These are phyloP conservation scores for Empis livida DNA, from an alignment of 2,888 invertebrate genomes.

Conservation along the genomic window DNA sequence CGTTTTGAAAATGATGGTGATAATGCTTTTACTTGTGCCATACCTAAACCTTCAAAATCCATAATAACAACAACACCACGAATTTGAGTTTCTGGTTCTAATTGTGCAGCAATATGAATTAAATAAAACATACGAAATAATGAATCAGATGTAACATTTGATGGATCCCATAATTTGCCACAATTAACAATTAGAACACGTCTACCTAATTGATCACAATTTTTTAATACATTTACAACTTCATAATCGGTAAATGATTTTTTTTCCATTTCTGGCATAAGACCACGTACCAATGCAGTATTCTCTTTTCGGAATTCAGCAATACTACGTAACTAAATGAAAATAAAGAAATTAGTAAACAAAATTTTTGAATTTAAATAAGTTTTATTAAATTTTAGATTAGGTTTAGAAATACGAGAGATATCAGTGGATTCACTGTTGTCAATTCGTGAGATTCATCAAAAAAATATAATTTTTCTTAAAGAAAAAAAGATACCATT, in stretches of 20 bases:
- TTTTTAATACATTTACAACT: conserved; percentile 63
- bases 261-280: conserved; percentile 55
- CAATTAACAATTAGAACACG: conserved; percentile 59
- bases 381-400: too few species aligned
- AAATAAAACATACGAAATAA: conserved; percentile 68
- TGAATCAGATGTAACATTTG: conserved; percentile 57
- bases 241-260: conserved; percentile 54
- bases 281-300: conserved; percentile 46
- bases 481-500: too few species aligned
- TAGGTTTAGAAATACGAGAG: too few species aligned
- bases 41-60: conserved; percentile 66
- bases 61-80: conserved; percentile 67
- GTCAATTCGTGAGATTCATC: too few species aligned
- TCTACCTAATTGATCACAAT: conserved; percentile 62
- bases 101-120: conserved; percentile 61
- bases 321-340: conserved; percentile 55
- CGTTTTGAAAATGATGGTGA: conserved; percentile 63
- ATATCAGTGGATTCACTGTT: too few species aligned
- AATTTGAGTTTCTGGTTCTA: conserved; percentile 68
- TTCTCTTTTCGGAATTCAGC: conserved; percentile 65
- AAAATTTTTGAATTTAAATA: too few species aligned
- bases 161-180: conserved; percentile 67
- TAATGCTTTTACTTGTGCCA: conserved; percentile 57
- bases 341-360: too few species aligned
- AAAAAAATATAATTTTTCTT: too few species aligned